Conservation (phyloP, 1,140 invertebrate genomes). For the Glossosoma conforme region DNA sequence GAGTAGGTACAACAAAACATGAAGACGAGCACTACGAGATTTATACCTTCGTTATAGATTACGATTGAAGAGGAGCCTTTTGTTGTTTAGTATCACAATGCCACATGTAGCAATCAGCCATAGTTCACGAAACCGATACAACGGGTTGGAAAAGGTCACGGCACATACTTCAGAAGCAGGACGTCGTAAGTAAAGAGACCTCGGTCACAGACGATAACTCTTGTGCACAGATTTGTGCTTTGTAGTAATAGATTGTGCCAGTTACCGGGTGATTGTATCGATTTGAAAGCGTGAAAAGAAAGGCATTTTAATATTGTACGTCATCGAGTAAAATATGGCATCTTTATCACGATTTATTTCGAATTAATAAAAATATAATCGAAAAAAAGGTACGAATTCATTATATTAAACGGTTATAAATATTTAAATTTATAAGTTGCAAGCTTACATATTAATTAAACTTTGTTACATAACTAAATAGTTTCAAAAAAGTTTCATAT, state of each 20-base stretch:
- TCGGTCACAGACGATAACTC: background rate
- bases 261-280: background rate
- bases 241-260: background rate
- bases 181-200: slow-evolving; percentile 9
- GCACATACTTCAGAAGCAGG: slow-evolving; percentile 4
- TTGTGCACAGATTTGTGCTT: background rate
- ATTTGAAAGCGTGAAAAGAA: background rate
- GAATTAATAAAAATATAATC: background rate
- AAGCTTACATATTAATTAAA: no score
- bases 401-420: no score
- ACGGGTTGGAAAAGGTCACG: slow-evolving; percentile 29
- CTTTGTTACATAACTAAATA: no score
- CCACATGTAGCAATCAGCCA: slow-evolving; percentile 25
- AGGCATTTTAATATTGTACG: slow-evolving; percentile 1
- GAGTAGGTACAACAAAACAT: no score
- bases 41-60: no score
- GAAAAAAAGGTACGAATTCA: no score
- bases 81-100: slow-evolving; percentile 5
- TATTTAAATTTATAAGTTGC: no score
- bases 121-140: slow-evolving; percentile 26
- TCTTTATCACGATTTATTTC: background rate
- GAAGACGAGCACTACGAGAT: no score
- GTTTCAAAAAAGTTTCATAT: no score
- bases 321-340: slow-evolving; percentile 1
- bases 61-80: slow-evolving; percentile 1